A percentile compares a stretch with the other conserved stretches of the same genome.
phyloP scores from a whole-genome alignment of 1,140 invertebrate genomes.

The Drosophila micromelanica region DNA sequence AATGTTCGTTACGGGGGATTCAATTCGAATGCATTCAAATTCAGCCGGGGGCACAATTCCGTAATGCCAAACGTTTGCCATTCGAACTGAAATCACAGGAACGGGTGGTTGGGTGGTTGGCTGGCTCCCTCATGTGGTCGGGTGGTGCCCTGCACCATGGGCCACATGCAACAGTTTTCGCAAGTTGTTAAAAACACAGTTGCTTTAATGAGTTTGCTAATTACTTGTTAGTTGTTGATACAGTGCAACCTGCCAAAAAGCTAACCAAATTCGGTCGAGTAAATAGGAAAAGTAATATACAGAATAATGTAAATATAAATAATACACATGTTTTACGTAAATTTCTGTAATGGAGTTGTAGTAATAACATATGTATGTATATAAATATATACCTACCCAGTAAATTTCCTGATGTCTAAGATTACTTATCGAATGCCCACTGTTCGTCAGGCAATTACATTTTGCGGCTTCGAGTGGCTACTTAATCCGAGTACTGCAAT shows the following conservation, averaged over 20 bases:
- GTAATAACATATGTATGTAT: not conserved
- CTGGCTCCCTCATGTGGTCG: not conserved
- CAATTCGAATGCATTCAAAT: conserved; percentile 54
- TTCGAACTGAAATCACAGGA: not conserved
- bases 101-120: not conserved
- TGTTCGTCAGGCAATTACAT: conserved; percentile 33
- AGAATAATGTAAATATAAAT: too few species aligned
- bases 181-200: conserved; percentile 30
- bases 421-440: conserved; percentile 11
- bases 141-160: conserved; percentile 25
- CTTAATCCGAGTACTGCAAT: conserved; percentile 19
- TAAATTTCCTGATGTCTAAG: too few species aligned
- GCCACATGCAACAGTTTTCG: conserved; percentile 67
- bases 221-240: conserved; percentile 38
- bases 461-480: conserved; percentile 32
- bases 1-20: conserved; percentile 43
- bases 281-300: too few species aligned
- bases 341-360: too few species aligned
- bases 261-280: too few species aligned
- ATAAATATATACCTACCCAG: too few species aligned
- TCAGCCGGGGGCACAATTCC: conserved; percentile 22
- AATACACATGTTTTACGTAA: too few species aligned
- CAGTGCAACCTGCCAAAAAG: conserved; percentile 18
- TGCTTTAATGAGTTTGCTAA: conserved; percentile 66
- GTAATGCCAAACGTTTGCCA: conserved; percentile 23